Conservation (phyloP, 2,113 vertebrate species). For the Hipposideros armiger region DNA sequence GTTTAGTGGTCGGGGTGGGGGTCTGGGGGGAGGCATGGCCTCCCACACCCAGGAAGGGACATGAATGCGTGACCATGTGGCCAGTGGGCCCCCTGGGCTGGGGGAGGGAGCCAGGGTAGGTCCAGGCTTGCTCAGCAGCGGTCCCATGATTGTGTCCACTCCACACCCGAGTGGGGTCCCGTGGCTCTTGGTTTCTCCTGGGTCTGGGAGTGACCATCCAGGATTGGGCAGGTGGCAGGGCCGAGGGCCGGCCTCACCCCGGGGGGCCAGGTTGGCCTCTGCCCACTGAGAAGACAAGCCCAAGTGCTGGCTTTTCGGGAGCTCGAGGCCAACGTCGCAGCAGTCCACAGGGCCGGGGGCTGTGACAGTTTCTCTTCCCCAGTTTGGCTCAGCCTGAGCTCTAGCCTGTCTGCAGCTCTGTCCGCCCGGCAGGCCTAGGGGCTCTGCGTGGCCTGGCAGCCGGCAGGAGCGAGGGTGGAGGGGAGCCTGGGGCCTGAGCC, state of each 20-base stretch:
- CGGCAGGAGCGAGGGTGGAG: rapidly evolving
- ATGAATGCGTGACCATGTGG: too few species aligned
- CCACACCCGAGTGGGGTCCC: too few species aligned
- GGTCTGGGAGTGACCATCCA: neutral
- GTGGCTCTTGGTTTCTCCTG: neutral
- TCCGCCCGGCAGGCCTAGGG: neutral
- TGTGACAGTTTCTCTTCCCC: rapidly evolving
- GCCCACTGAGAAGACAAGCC: rapidly evolving
- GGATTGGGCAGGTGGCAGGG: neutral
- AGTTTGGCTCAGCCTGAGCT: too few species aligned
- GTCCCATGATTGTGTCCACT: rapidly evolving
- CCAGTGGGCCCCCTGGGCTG: neutral
- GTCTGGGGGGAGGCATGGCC: too few species aligned
- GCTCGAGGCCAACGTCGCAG: rapidly evolving
- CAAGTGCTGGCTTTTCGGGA: neutral
- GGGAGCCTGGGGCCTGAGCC: too few species aligned
- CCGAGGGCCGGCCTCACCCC: neutral
- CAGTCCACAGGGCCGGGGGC: rapidly evolving
- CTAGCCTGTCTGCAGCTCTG: neutral
- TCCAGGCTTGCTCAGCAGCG: neutral
- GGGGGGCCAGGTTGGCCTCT: neutral
- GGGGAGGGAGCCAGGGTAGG: rapidly evolving
- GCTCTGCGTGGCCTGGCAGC: neutral
- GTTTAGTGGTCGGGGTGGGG: neutral
- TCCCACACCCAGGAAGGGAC: neutral